Evolutionary conservation across 2,113 vertebrate genomes (phyloP), one percentile per base, ranked within the genome.

Genomic region (Microcebus lehilahytsara): DNA sequence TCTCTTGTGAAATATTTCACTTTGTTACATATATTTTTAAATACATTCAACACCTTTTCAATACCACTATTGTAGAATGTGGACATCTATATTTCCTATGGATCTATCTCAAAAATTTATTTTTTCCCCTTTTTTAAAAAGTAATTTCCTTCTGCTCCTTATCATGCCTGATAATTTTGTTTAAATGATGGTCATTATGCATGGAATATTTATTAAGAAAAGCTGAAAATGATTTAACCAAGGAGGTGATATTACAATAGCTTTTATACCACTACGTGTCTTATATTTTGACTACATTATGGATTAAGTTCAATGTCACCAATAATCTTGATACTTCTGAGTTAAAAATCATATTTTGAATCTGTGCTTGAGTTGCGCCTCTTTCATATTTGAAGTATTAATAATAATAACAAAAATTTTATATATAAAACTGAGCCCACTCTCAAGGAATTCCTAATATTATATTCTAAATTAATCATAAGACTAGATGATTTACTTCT

Each of bases 111-210:
- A 56, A 56, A 56, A 56, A 17, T 56, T 56, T 56, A 16, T 56
- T 17, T 58, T 5, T 30, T 34, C 2, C 0, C 0, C 0, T 1
- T 53, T 34, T 37, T 91, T 64, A 42, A 46, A 19, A 30, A 37
- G 10, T 16, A 4, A 64, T 85, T 62, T 81, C 0, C 51, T 27
- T 92, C 27, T 85, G 27, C 0, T 2, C 72, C 13, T 2, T 89
- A 53, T 34, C 4, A 56, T 69, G 6, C 1, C 17, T 84, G 11
- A 9, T 67, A 85, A 72, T 67, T 74, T 78, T 83, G 4, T 37
- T 79, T 72, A 20, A 56, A 49, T 84, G 16, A 20, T 90, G 5
- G 53, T 32, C n/a, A 87, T n/a, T 89, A 1, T 27, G 0, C 74
- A 56, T 37, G 51, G 84, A 92, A 27, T 40, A 11, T 60, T 51